Evolutionary conservation across 2,888 invertebrate species (phyloP).

Genomic region (Syritta pipiens): DNA sequence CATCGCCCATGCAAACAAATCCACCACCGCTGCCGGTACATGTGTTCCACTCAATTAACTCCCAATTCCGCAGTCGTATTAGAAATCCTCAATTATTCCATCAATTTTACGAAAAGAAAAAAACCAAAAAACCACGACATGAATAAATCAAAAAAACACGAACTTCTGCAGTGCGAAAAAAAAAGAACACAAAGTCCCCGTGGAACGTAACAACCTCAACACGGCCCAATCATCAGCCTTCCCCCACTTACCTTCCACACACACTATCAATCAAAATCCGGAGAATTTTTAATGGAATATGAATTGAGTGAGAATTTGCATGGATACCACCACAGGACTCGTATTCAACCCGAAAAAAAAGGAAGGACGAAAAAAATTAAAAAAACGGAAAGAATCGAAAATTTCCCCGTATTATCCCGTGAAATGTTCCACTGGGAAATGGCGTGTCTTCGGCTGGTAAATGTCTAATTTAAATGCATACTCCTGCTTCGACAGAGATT

Average conservation of each 20-base stretch:
- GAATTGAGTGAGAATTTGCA: conserved; percentile 69
- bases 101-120: conserved; percentile 72
- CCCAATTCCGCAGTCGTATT: conserved; percentile 71
- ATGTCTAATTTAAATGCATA: conserved; percentile 79
- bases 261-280: conserved; percentile 67
- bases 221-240: conserved; percentile 1
- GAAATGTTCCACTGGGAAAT: conserved; percentile 62
- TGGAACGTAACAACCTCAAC: conserved; percentile 6
- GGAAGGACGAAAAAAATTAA: background rate
- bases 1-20: too few species aligned
- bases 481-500: conserved; percentile 76
- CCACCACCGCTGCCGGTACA: too few species aligned
- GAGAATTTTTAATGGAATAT: conserved; percentile 65
- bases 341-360: conserved; percentile 16
- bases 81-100: conserved; percentile 78
- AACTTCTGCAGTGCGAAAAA: background rate
- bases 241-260: conserved; percentile 32
- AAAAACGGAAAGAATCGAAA: conserved; percentile 18
- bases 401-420: conserved; percentile 56
- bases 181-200: background rate
- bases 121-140: conserved; percentile 49
- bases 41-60: conserved; percentile 50
- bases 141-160: conserved; percentile 57
- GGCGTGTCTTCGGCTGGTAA: conserved; percentile 71
- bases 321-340: conserved; percentile 40